These are phyloP conservation scores for Acholoe squamosa DNA, from an alignment of 2,888 invertebrate genomes.

Conservation along the genomic window DNA sequence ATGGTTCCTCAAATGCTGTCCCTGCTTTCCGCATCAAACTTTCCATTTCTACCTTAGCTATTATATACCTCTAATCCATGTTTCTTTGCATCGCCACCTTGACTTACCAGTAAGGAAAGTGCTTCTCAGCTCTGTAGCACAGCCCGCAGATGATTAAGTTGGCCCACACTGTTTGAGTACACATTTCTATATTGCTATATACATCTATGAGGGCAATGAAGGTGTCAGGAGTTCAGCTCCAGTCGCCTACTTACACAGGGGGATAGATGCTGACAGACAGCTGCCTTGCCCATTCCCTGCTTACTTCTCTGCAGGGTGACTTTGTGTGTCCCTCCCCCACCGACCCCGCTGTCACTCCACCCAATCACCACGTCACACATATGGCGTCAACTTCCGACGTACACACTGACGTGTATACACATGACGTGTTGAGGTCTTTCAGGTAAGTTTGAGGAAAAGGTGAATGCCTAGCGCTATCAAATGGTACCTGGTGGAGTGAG, in stretches of 20 bases:
- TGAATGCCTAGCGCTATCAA: no score
- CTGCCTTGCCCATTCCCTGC: not conserved
- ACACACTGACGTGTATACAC: not conserved
- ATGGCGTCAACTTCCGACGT: conserved; percentile 14
- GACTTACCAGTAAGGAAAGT: not conserved
- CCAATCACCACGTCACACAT: conserved; percentile 30
- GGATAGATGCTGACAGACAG: not conserved
- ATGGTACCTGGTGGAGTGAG: no score
- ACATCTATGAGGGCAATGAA: not conserved
- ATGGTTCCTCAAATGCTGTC: not conserved
- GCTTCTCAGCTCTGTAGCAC: not conserved
- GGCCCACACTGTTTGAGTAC: not conserved
- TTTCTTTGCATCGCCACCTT: no score
- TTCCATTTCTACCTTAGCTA: not conserved
- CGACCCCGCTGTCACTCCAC: not conserved
- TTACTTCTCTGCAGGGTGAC: not conserved
- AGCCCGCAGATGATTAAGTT: not conserved
- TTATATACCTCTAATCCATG: no score
- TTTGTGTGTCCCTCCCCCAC: not conserved
- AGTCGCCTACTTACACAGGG: not conserved
- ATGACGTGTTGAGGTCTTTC: not conserved
- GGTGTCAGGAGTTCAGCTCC: not conserved
- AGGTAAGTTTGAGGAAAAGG: not conserved
- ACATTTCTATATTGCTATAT: not conserved
- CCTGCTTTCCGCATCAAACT: not conserved